Evolutionary conservation across 1,140 invertebrate species (phyloP).

Genomic region (Sesamia nonagrioides): DNA sequence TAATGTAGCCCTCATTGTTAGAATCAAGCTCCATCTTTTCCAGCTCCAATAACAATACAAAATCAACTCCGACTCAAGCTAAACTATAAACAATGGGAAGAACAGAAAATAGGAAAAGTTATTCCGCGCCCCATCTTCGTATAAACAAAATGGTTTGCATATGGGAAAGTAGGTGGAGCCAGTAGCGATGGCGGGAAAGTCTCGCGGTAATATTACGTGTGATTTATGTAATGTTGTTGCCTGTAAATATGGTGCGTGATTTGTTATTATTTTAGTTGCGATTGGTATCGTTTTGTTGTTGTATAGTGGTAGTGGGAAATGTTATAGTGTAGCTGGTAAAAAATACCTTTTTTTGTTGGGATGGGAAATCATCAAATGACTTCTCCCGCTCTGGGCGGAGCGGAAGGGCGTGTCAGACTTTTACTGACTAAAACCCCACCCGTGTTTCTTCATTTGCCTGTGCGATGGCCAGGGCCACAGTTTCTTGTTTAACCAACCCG

Average conservation of each 20-base stretch:
- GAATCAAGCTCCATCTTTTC: neutral
- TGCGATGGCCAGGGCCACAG: too few species aligned
- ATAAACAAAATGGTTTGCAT: slow-evolving; percentile 70
- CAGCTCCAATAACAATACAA: slow-evolving; percentile 5
- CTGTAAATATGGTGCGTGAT: neutral
- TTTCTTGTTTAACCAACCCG: too few species aligned
- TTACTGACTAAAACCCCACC: too few species aligned
- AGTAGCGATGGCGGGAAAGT: slow-evolving; percentile 39
- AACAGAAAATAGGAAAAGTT: slow-evolving; percentile 74
- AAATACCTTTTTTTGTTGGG: too few species aligned
- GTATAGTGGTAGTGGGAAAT: too few species aligned
- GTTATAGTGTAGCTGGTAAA: neutral
- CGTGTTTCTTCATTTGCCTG: too few species aligned
- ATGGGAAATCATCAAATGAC: too few species aligned
- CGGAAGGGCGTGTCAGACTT: too few species aligned
- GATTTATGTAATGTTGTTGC: slow-evolving; percentile 6
- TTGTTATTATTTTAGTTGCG: slow-evolving; percentile 23
- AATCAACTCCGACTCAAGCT: neutral
- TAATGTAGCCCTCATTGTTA: too few species aligned
- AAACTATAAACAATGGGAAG: slow-evolving; percentile 29
- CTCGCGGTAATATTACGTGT: slow-evolving; percentile 27
- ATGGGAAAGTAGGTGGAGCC: slow-evolving; percentile 43
- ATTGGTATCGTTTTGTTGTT: neutral
- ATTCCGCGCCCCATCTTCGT: slow-evolving; percentile 61
- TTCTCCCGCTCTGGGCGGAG: too few species aligned